phyloP scores from a whole-genome alignment of 2,113 vertebrate species.

The Pyrgilauda ruficollis region DNA sequence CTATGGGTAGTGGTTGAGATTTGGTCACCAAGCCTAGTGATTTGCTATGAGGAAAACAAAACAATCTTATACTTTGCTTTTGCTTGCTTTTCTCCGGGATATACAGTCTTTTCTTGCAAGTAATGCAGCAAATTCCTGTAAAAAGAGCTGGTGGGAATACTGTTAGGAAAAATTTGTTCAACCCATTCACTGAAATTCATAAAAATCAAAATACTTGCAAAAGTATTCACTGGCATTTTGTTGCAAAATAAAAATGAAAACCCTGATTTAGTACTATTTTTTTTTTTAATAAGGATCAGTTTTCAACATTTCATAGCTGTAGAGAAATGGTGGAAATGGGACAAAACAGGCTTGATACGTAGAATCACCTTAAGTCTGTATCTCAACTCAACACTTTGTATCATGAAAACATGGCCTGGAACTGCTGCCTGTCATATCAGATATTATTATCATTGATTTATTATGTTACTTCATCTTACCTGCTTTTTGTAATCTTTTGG shows the following conservation, averaged over 20 bases:
- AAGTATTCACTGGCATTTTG: neutral
- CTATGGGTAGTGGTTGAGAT: neutral
- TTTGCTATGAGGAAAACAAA: neutral
- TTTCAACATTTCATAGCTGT: neutral
- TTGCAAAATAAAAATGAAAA: neutral
- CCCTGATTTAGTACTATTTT: neutral
- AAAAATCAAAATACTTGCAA: neutral
- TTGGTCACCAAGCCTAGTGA: neutral
- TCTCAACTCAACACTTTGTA: neutral
- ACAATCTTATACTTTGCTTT: neutral
- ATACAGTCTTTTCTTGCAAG: neutral
- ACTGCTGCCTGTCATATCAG: neutral
- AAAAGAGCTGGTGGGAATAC: neutral
- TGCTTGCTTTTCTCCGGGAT: neutral
- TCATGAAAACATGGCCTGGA: neutral
- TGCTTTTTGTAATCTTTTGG: neutral
- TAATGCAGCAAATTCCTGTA: neutral
- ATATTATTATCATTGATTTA: neutral
- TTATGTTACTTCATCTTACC: neutral
- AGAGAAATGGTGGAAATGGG: neutral
- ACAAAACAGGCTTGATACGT: neutral
- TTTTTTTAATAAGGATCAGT: neutral
- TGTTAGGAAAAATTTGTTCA: neutral
- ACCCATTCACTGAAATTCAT: neutral
- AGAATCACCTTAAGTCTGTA: neutral